A percentile compares a stretch with the other conserved stretches of the same genome.
Conservation (phyloP, 37 sponge, comb jelly and placozoan genomes). For the Dysidea cf. avara region DNA sequence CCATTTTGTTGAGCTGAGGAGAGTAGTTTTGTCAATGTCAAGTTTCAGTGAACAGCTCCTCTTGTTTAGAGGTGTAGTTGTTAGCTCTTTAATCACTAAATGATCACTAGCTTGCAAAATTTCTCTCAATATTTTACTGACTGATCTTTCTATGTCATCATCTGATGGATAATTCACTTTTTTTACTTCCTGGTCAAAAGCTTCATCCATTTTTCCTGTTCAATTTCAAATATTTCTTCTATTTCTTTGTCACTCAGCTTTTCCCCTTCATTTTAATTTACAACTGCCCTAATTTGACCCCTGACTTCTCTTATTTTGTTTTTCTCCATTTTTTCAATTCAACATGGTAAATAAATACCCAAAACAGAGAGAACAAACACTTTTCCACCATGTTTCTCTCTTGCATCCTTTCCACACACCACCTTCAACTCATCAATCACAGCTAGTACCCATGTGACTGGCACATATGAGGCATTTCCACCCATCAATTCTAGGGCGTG, state of each 20-base stretch:
- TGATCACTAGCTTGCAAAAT: too few species aligned
- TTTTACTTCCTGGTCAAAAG: too few species aligned
- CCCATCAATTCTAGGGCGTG: constrained; percentile 34
- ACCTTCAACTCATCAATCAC: constrained; percentile 14
- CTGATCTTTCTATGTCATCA: background rate
- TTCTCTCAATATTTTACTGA: background rate
- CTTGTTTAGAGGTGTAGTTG: too few species aligned
- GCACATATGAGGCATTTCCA: constrained; percentile 48
- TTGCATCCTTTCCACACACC: background rate
- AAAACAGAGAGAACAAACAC: constrained; percentile 16
- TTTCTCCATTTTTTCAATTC: background rate
- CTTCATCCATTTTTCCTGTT: constrained; percentile 5
- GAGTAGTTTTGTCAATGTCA: too few species aligned
- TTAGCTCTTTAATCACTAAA: too few species aligned
- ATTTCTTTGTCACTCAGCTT: constrained; percentile 1
- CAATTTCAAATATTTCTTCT: background rate
- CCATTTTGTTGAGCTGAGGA: too few species aligned
- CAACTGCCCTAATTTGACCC: background rate
- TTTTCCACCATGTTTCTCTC: too few species aligned
- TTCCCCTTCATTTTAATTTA: background rate
- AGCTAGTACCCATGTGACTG: constrained; percentile 19
- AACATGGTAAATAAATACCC: background rate
- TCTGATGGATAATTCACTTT: too few species aligned
- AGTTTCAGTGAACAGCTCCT: too few species aligned
- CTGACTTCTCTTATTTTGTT: background rate